phyloP scores from a whole-genome alignment of 1,140 invertebrate genomes.

The Cherax quadricarinatus region DNA sequence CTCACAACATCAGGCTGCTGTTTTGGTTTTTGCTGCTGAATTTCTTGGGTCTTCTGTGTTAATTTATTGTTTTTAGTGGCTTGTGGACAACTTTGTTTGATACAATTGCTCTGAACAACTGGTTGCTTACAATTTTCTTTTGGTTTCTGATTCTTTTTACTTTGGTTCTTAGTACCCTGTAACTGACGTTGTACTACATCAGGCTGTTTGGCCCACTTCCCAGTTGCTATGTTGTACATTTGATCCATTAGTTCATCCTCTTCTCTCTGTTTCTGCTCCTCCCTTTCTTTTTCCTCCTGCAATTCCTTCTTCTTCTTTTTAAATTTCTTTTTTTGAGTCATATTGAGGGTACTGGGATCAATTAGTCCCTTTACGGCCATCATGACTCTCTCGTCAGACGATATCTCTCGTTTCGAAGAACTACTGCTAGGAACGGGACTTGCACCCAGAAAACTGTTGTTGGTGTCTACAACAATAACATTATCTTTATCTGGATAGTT shows the following conservation, averaged over 20 bases:
- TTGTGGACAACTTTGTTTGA: constrained; percentile 11
- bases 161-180: constrained; percentile 33
- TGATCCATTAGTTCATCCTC: constrained; percentile 73
- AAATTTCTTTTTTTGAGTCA: constrained; percentile 72
- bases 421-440: constrained; percentile 10
- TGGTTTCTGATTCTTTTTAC: constrained; percentile 49
- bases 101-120: neutral
- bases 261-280: constrained; percentile 62
- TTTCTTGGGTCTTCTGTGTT: neutral
- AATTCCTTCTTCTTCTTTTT: constrained; percentile 67
- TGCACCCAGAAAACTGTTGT: constrained; percentile 45
- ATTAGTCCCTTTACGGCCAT: constrained; percentile 67
- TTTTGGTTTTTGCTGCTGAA: constrained; percentile 2
- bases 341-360: constrained; percentile 68
- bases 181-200: constrained; percentile 12
- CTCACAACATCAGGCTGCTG: constrained; percentile 22
- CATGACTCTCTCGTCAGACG: constrained; percentile 69
- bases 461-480: constrained; percentile 70
- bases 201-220: constrained; percentile 46
- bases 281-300: constrained; percentile 60
- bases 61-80: constrained; percentile 38
- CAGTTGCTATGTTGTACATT: constrained; percentile 69
- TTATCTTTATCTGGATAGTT: constrained; percentile 63
- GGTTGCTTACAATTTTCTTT: constrained; percentile 49
- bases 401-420: constrained; percentile 54